These are phyloP conservation scores for Electrophaes corylata DNA, from an alignment of 2,888 invertebrate species.

Conservation along the genomic window DNA sequence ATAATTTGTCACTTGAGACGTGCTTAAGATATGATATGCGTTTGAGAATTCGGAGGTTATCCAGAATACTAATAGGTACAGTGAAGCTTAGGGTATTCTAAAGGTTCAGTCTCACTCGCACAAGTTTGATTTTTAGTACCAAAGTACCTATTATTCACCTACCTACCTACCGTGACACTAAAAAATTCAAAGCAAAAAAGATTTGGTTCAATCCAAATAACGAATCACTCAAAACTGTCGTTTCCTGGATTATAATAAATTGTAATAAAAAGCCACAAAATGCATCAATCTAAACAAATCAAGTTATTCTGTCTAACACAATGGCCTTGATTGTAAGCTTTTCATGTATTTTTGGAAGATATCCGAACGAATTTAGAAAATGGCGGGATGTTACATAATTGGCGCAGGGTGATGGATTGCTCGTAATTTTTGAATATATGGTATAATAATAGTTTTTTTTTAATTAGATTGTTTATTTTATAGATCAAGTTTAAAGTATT, in stretches of 20 bases:
- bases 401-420: slow-evolving; percentile 62
- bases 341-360: slow-evolving; percentile 55
- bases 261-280: slow-evolving; percentile 50
- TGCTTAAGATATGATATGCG: too few species aligned
- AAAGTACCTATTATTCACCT: too few species aligned
- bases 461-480: neutral
- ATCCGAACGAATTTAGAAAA: slow-evolving; percentile 62
- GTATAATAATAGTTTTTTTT: neutral
- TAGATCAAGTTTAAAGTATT: neutral
- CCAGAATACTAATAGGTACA: too few species aligned
- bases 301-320: slow-evolving; percentile 59
- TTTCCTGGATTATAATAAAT: slow-evolving; percentile 59
- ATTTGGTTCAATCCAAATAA: slow-evolving; percentile 32
- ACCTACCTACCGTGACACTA: too few species aligned
- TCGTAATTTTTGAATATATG: slow-evolving; percentile 31
- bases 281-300: slow-evolving; percentile 76
- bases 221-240: slow-evolving; percentile 37
- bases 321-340: slow-evolving; percentile 68
- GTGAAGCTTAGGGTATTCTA: too few species aligned
- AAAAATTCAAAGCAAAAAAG: neutral
- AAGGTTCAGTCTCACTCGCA: too few species aligned
- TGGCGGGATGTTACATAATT: slow-evolving; percentile 64
- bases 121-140: too few species aligned
- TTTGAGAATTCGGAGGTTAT: too few species aligned
- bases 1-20: too few species aligned